Conservation (phyloP, 1,140 invertebrate species). For the Leguminivora glycinivorella region DNA sequence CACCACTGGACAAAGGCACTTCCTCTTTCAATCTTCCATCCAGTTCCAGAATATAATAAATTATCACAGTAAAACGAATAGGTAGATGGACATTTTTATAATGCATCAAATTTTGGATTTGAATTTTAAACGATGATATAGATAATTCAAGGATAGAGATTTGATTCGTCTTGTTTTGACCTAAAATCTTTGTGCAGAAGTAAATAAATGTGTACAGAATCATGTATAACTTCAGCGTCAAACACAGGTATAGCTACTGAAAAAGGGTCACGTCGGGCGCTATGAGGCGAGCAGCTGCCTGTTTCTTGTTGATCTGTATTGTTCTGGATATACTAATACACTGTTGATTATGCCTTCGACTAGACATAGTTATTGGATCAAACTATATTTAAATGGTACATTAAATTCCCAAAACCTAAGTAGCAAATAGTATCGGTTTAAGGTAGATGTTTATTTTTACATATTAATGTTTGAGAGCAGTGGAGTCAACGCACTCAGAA, state of each 20-base stretch:
- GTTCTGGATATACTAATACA: slow-evolving; percentile 50
- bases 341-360: slow-evolving; percentile 55
- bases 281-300: slow-evolving; percentile 30
- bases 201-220: too few relatives aligned
- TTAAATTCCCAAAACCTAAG: slow-evolving; percentile 14
- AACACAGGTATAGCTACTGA: neutral
- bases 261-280: neutral
- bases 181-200: too few relatives aligned
- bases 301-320: slow-evolving; percentile 54
- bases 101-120: too few relatives aligned
- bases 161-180: too few relatives aligned
- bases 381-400: slow-evolving; percentile 31
- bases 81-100: too few relatives aligned
- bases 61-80: too few relatives aligned
- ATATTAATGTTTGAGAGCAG: slow-evolving; percentile 23
- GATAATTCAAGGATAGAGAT: too few relatives aligned
- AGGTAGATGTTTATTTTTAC: slow-evolving; percentile 28
- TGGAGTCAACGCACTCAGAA: slow-evolving; percentile 23
- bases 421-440: slow-evolving; percentile 18
- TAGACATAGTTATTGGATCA: slow-evolving; percentile 40
- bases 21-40: too few relatives aligned
- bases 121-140: too few relatives aligned
- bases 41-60: too few relatives aligned
- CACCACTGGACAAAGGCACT: too few relatives aligned
- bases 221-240: too few relatives aligned